A percentile compares a stretch with the other conserved stretches of the same genome.
These are phyloP conservation scores for Cynocephalus volans DNA, from an alignment of 2,113 vertebrate genomes.

Conservation along the genomic window DNA sequence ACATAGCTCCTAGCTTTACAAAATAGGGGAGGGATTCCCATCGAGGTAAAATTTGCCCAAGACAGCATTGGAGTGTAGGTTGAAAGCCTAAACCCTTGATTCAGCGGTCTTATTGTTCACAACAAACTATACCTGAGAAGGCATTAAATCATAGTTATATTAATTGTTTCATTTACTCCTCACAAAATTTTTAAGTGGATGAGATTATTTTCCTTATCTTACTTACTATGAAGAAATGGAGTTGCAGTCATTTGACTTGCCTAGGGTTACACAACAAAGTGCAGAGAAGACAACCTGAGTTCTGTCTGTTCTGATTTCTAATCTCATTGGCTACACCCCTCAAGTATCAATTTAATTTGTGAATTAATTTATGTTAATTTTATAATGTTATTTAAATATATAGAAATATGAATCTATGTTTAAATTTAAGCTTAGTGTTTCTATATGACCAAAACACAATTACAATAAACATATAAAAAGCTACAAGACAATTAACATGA, in stretches of 20 bases:
- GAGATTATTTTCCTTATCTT: neutral
- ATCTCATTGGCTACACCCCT: neutral
- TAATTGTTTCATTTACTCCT: neutral
- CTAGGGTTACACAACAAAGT: neutral
- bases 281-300: neutral
- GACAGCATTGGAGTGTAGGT: neutral
- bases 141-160: neutral
- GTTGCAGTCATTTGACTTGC: neutral
- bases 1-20: neutral
- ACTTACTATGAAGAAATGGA: slow-evolving; percentile 29
- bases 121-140: neutral
- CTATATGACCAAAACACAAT: neutral
- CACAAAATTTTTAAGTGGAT: neutral
- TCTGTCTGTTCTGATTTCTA: neutral
- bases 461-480: neutral
- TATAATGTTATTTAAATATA: slow-evolving; percentile 10
- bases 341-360: neutral
- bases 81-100: slow-evolving; percentile 1
- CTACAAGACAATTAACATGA: neutral
- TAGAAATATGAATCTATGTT: slow-evolving; percentile 6
- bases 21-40: neutral
- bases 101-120: neutral
- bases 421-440: neutral
- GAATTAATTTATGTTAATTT: slow-evolving; percentile 26
- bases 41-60: neutral